These are phyloP conservation scores for Meles meles DNA, from an alignment of 2,113 vertebrate species.

Conservation along the genomic window DNA sequence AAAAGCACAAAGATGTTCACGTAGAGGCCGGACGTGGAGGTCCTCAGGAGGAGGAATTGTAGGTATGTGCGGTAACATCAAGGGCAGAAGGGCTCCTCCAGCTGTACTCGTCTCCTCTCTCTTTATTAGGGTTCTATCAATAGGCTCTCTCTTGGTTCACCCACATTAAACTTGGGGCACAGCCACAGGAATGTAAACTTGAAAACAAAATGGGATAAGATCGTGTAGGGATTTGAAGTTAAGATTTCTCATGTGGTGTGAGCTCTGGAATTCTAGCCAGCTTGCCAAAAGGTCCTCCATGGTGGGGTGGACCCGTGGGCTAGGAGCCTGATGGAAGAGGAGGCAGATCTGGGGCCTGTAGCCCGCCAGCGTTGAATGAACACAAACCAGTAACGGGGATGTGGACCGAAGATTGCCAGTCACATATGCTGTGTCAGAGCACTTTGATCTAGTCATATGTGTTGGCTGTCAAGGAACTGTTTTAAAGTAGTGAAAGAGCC, in stretches of 20 bases:
- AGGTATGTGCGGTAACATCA: not conserved
- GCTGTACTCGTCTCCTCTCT: not conserved
- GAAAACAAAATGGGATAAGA: not conserved
- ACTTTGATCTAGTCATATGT: not conserved
- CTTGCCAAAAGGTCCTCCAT: not conserved
- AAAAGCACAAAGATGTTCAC: not conserved
- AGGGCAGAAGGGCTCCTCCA: not conserved
- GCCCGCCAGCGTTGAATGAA: not conserved
- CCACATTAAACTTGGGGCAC: not conserved
- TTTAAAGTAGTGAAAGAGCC: not conserved
- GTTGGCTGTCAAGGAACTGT: not conserved
- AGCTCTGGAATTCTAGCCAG: not conserved
- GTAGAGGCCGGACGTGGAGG: not conserved
- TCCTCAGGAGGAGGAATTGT: not conserved
- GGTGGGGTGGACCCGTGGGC: too few species aligned
- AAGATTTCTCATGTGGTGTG: not conserved
- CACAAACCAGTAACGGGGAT: not conserved
- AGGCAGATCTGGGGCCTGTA: not conserved
- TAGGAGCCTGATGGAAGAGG: not conserved
- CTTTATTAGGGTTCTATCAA: not conserved
- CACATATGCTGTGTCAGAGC: not conserved
- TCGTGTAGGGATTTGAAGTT: not conserved
- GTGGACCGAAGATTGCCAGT: not conserved
- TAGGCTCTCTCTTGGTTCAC: not conserved
- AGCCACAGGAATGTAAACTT: not conserved